These are phyloP conservation scores for Mantis religiosa DNA, from an alignment of 2,888 invertebrate genomes.

Conservation along the genomic window DNA sequence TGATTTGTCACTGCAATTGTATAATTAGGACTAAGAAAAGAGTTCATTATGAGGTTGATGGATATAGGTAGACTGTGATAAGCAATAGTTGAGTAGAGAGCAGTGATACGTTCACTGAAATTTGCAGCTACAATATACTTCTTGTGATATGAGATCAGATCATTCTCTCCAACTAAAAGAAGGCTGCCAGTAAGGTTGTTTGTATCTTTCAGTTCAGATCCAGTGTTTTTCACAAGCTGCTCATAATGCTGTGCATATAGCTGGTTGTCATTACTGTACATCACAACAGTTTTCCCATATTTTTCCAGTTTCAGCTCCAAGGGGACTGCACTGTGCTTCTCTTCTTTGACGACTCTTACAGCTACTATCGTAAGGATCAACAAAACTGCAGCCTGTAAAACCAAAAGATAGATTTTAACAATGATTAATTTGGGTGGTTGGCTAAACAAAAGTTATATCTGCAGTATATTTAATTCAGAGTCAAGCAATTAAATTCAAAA, in stretches of 20 bases:
- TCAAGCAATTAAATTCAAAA: too few species aligned
- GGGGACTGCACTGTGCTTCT: too few species aligned
- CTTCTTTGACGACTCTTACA: not conserved
- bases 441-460: too few species aligned
- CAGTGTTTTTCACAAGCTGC: not conserved
- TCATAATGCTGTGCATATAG: not conserved
- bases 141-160: slow-evolving; percentile 47
- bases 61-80: slow-evolving; percentile 52
- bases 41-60: slow-evolving; percentile 49
- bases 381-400: not conserved
- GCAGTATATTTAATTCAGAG: too few species aligned
- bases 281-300: not conserved
- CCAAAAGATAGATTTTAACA: not conserved
- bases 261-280: not conserved
- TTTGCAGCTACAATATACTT: slow-evolving; percentile 51
- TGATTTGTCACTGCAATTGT: slow-evolving; percentile 41
- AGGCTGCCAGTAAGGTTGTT: slow-evolving; percentile 44
- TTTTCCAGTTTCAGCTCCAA: not conserved
- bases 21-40: slow-evolving; percentile 42
- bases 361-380: not conserved
- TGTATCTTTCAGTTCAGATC: not conserved
- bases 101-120: slow-evolving; percentile 39
- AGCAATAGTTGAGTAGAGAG: slow-evolving; percentile 48
- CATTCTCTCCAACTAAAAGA: slow-evolving; percentile 39
- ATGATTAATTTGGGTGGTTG: not conserved